phyloP scores from a whole-genome alignment of 2,797 vertebrate genomes.

The Menidia menidia region DNA sequence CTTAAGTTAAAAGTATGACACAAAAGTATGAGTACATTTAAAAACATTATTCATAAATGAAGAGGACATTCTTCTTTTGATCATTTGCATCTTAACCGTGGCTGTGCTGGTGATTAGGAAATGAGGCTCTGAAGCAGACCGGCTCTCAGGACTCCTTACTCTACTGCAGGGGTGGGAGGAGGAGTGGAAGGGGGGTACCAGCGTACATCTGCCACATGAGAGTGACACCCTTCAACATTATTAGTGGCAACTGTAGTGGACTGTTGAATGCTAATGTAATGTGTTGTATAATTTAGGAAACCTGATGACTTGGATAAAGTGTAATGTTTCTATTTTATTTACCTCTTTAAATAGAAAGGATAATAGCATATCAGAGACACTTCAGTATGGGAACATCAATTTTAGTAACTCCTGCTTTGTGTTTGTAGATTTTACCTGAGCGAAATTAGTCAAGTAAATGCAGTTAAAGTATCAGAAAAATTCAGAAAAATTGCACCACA shows the following conservation, averaged over 20 bases:
- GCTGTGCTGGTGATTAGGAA: conserved; percentile 97
- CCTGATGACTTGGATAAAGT: neutral
- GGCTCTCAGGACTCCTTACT: conserved; percentile 94
- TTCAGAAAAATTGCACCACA: no score
- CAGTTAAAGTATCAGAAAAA: no score
- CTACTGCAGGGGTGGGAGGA: conserved; percentile 66
- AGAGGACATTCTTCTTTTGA: conserved; percentile 80
- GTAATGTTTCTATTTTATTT: neutral
- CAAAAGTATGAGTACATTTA: conserved; percentile 33
- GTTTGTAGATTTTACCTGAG: no score
- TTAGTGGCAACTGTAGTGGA: conserved; percentile 80
- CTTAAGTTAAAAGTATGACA: conserved; percentile 21
- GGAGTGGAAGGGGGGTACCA: conserved; percentile 58
- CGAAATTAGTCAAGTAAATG: no score
- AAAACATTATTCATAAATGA: conserved; percentile 37
- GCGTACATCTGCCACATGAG: conserved; percentile 90
- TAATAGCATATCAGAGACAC: no score
- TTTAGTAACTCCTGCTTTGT: no score
- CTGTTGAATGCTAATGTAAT: conserved; percentile 79
- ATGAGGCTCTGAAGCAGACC: conserved; percentile 95
- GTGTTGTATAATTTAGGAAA: conserved; percentile 13
- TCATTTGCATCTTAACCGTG: conserved; percentile 92
- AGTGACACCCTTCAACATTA: conserved; percentile 89
- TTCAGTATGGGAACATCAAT: no score
- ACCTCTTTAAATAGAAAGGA: neutral